These are phyloP conservation scores for Somateria mollissima DNA, from an alignment of 2,797 vertebrate species.

Conservation along the genomic window DNA sequence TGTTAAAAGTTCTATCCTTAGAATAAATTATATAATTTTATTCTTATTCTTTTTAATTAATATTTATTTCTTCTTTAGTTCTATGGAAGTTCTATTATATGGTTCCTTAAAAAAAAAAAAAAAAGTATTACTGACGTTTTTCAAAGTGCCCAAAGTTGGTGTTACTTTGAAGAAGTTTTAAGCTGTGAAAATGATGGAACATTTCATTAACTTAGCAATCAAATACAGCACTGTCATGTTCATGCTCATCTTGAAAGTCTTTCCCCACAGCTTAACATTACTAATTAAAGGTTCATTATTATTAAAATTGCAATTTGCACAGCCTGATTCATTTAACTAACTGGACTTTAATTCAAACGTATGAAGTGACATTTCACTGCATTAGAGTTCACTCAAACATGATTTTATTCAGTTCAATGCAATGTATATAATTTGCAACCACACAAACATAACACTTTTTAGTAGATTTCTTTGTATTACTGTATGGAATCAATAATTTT, in stretches of 20 bases:
- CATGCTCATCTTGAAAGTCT: background rate
- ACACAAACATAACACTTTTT: background rate
- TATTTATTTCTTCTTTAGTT: too few relatives aligned
- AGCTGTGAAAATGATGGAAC: background rate
- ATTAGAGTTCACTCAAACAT: background rate
- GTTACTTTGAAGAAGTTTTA: background rate
- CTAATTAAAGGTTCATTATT: background rate
- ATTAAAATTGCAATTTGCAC: background rate
- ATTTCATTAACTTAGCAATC: background rate
- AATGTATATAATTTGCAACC: background rate
- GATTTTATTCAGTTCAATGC: background rate
- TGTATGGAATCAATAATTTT: background rate
- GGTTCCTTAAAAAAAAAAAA: background rate
- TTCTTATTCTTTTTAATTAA: background rate
- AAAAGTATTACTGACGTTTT: background rate
- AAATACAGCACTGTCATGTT: background rate
- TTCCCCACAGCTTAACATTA: background rate
- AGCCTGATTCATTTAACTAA: background rate
- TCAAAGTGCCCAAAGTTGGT: background rate
- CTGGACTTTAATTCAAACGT: background rate
- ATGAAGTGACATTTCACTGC: background rate
- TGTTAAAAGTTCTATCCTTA: rapidly evolving
- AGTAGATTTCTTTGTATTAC: background rate
- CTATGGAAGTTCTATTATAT: too few relatives aligned
- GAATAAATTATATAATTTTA: background rate